phyloP scores from a whole-genome alignment of 2,113 vertebrate genomes.

The Nycticebus coucang region DNA sequence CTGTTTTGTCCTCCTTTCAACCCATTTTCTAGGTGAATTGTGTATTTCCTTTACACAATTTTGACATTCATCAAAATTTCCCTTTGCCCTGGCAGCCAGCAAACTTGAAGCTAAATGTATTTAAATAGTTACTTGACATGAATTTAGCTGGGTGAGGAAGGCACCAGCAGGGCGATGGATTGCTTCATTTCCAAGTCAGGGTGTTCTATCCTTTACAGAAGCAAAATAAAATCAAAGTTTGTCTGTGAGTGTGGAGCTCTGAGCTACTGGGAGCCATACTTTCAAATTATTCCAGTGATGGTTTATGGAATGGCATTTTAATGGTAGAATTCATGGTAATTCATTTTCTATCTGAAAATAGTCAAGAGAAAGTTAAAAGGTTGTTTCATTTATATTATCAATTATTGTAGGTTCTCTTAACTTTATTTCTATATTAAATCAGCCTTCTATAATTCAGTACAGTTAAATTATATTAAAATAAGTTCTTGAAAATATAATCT shows the following conservation, averaged over 20 bases:
- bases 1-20: background rate
- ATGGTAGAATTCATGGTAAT: slow-evolving; percentile 69
- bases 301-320: slow-evolving; percentile 69
- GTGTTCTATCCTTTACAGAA: background rate
- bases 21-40: background rate
- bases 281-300: slow-evolving; percentile 69
- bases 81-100: background rate
- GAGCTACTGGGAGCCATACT: slow-evolving; percentile 62
- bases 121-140: slow-evolving; percentile 45
- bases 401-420: slow-evolving; percentile 42
- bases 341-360: slow-evolving; percentile 63
- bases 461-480: slow-evolving; percentile 20
- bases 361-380: slow-evolving; percentile 57
- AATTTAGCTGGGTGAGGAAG: background rate
- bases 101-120: slow-evolving; percentile 24
- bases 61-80: slow-evolving; percentile 8
- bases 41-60: background rate
- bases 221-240: slow-evolving; percentile 44
- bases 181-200: background rate
- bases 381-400: slow-evolving; percentile 56
- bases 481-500: slow-evolving; percentile 32
- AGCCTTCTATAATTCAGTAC: background rate
- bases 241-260: slow-evolving; percentile 21
- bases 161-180: background rate
- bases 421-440: slow-evolving; percentile 8